phyloP scores from a whole-genome alignment of 2,888 invertebrate species.

The Zele albiditarsus region DNA sequence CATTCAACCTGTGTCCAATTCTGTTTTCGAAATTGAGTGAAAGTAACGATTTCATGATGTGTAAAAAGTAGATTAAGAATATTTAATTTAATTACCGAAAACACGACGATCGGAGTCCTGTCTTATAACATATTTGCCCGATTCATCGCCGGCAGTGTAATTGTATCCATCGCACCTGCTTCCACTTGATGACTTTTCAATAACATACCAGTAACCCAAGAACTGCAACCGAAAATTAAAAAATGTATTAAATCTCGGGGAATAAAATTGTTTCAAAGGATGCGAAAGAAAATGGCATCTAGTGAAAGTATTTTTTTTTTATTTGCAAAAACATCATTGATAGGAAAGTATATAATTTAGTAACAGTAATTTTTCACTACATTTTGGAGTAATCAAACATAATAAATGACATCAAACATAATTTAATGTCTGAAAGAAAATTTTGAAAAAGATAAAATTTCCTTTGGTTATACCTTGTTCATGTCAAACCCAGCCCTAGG shows the following conservation, averaged over 20 bases:
- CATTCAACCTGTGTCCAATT: constrained; percentile 8
- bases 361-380: too few relatives aligned
- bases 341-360: too few relatives aligned
- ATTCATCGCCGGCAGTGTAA: constrained; percentile 81
- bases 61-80: not conserved
- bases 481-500: constrained; percentile 84
- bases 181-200: constrained; percentile 88
- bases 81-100: constrained; percentile 58
- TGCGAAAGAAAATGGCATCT: not conserved
- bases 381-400: too few relatives aligned
- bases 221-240: constrained; percentile 74
- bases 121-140: constrained; percentile 80
- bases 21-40: too few relatives aligned
- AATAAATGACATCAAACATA: too few relatives aligned
- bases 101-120: constrained; percentile 81
- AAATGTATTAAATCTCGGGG: not conserved
- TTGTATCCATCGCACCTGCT: constrained; percentile 87
- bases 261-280: too few relatives aligned
- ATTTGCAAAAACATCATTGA: too few relatives aligned
- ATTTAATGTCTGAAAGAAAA: too few relatives aligned
- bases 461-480: constrained; percentile 76
- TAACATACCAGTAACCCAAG: constrained; percentile 86
- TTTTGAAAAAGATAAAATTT: not conserved
- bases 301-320: too few relatives aligned
- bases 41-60: too few relatives aligned